Evolutionary conservation across 2,888 invertebrate genomes (phyloP), one percentile per base, ranked within the genome.

Genomic region (Salticus scenicus): DNA sequence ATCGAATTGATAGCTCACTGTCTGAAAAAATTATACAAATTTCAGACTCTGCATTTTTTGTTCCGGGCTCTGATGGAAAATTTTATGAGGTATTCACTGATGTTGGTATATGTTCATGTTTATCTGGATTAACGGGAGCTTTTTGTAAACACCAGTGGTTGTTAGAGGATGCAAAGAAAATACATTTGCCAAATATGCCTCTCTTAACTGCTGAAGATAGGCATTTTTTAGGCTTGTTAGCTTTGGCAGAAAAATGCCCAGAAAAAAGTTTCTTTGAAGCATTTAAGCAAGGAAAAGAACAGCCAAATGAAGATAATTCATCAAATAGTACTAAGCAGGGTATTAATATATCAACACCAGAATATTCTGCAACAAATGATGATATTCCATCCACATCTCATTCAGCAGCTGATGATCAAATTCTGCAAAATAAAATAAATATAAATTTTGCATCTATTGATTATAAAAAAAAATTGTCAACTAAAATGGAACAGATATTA

Each of bases 101-200:
- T 0, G 2, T 57, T 30, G 73, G 73, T 31, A 33, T 51, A 31
- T 57, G 73, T 30, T n/a, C 73, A 17, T 64, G 74, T 27, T 28
- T 24, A 14, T 12, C 74, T 12, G 74, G 64, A 12, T 20, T 17
- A 5, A 64, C 28, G 8, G 74, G 74, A 12, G 64, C 74, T 2
- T 64, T 74, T 14, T 74, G 74, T 17, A 74, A 74, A 27, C 74
- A 74, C 17, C 74, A 74, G 41, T 74, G n/a, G 24, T 74, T 74
- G 37, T 14, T 74, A 17, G n/a, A 14, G 28, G 12, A 64, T 1
- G 28, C 10, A 10, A 24, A 28, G 28, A 64, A 64, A 10, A 0
- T 64, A 28, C 12, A 10, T 28, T 20, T 64, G 7, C 28, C 64
- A 1, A 64, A 64, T 30, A 28, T 17, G 10, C 64, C 28, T 14